Evolutionary conservation across 2,797 vertebrate species (phyloP).

Genomic region (Lithobates pipiens): DNA sequence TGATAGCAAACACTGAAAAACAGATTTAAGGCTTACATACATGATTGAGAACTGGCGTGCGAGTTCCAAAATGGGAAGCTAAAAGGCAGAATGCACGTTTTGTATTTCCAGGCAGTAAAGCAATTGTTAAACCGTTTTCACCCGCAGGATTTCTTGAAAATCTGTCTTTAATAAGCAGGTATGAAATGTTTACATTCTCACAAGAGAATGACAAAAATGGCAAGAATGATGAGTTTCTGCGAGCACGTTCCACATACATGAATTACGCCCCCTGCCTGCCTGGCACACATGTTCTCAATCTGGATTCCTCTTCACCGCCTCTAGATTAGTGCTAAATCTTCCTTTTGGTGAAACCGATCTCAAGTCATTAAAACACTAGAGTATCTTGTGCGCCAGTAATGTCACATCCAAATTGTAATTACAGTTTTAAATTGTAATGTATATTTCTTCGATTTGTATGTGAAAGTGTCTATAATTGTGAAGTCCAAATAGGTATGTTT

Average conservation of each 20-base stretch:
- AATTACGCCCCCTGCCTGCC: background rate
- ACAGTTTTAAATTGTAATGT: background rate
- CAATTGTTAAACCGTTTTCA: background rate
- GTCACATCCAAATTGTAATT: background rate
- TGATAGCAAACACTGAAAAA: no score
- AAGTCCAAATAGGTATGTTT: no score
- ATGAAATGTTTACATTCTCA: conserved; percentile 52
- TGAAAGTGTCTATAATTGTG: background rate
- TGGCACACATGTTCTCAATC: conserved; percentile 45
- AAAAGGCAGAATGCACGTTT: background rate
- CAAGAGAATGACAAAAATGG: conserved; percentile 45
- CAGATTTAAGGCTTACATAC: no score
- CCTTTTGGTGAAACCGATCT: background rate
- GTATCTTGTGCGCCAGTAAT: background rate
- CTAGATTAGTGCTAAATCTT: conserved; percentile 5
- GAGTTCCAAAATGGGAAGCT: background rate
- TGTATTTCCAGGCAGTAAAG: background rate
- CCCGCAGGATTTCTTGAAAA: conserved; percentile 49
- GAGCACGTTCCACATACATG: conserved; percentile 26
- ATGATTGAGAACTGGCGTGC: no score
- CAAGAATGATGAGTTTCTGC: conserved; percentile 38
- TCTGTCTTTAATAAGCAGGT: conserved; percentile 56
- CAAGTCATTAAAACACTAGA: background rate
- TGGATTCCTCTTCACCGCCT: background rate
- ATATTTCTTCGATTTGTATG: background rate